Conservation (phyloP, 2,113 vertebrate species). For the Clarias batrachus region DNA sequence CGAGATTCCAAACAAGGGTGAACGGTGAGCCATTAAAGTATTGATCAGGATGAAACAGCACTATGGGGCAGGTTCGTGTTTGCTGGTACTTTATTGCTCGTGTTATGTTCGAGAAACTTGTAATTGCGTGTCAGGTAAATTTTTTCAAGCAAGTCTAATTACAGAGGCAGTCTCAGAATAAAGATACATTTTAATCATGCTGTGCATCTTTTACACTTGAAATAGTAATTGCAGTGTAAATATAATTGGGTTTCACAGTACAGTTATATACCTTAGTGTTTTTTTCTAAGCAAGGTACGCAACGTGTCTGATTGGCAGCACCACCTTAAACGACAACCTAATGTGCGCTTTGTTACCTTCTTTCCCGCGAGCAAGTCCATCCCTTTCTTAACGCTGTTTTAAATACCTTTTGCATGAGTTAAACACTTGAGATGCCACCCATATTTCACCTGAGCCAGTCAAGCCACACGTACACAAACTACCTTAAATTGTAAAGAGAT, state of each 20-base stretch:
- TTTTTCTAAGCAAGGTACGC: neutral
- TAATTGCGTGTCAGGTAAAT: neutral
- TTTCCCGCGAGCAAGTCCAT: no score
- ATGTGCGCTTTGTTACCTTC: neutral
- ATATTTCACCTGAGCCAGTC: neutral
- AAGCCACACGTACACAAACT: neutral
- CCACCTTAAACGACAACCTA: neutral
- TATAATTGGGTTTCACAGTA: neutral
- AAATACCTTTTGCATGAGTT: neutral
- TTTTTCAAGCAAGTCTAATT: neutral
- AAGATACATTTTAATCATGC: neutral
- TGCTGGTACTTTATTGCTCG: neutral
- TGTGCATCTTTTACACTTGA: neutral
- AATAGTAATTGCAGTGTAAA: no score
- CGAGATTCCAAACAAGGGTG: constrained; percentile 34
- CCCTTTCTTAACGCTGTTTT: neutral
- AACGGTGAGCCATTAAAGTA: constrained; percentile 37
- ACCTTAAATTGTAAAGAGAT: neutral
- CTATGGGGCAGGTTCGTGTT: neutral
- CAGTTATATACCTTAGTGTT: neutral
- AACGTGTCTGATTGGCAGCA: neutral
- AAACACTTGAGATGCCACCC: constrained; percentile 3
- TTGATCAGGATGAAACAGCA: constrained; percentile 24
- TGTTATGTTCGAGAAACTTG: neutral
- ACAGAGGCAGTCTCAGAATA: neutral